Evolutionary conservation across 2,797 vertebrate species (phyloP), one percentile per base, ranked within the genome.

Genomic region (Uromys caudimaculatus): DNA sequence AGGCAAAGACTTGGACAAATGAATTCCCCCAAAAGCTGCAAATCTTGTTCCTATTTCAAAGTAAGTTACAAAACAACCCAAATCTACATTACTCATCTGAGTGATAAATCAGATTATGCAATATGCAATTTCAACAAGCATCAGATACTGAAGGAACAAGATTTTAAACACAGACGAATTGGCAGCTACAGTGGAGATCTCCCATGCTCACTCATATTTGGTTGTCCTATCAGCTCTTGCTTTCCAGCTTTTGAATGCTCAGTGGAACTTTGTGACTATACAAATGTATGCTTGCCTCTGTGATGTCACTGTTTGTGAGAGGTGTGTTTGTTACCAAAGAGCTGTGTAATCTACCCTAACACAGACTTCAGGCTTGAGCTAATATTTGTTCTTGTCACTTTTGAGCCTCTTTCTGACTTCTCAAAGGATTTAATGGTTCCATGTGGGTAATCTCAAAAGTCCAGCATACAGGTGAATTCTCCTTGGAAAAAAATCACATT

Each of bases 21-120:
- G 24, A 89, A 94, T 94, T 69, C 8, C 47, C 60, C 58, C 41
- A 0, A 89, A 75, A 95, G 83, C 86, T 69, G 24, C 79, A 81
- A 60, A 85, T 94, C 92, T 91, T 41, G 93, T 93, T 95, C 96
- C 32, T 94, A 76, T 94, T 93, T 95, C 84, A 97, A 95, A 97
- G 7, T 29, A 96, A 97, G 82, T 88, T 91, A 79, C 0, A 14
- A 95, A 96, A 88, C 41, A 90, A 54, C 41, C 8, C 24, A 91
- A 95, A 95, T 52, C 27, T 90, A 58, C 38, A 50, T 94, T 85
- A 88, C 71, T 93, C 60, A 94, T 85, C 77, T 78, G 35, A 47
- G 38, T 38, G 29, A 94, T 94, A 93, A 90, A 96, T 95, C 85
- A 93, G 32, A 94, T 90, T 94, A 79, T 47, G 54, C 87, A 82